Base-by-base conservation (phyloP, 2,113 vertebrate species). In the Polyodon spathula region DNA sequence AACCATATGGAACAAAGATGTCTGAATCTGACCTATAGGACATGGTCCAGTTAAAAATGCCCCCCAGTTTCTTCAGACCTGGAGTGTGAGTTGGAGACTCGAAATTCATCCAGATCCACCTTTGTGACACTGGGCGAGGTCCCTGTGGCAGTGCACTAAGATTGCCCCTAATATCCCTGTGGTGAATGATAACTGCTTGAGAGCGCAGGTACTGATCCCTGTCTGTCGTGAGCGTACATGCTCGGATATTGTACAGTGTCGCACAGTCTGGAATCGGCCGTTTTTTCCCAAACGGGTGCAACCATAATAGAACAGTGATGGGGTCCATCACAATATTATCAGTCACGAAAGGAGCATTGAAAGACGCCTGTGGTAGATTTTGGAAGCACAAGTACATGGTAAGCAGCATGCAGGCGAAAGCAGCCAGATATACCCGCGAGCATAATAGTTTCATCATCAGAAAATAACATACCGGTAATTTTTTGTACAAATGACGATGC, bases 41-140 rank as follows among this genome's bases (percentile, higher is more conserved):
- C 76, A 97, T 78, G 1, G 93, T 97, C 82, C 92, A 89, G 72
- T 98, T 97, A 71, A 96, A 95, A 6, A 90, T 14, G 0, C 75
- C 81, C 0, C 72, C 71, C 4, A 95, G 61, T 0, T 12, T 55
- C 6, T 68, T 61, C 66, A 95, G 72, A 0, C 72, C 69, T 0
- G 68, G 68, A 0, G 90, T 86, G 72, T 98, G 84, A 2, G 86
- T 60, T 1, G 93, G 95, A 0, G 94, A 95, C 81, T 98, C 95
- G 56, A 91, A 91, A 82, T 95, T 95, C 88, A 96, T 86, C 95
- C 95, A 98, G 2, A 97, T 89, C 94, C 95, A 97, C 60, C 84
- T 92, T 68, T 97, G 95, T 2, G 40, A 71, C 0, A 56, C 62
- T 0, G 91, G 88, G 2, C 93, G 81, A 0, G 71, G 60, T 1